These are phyloP conservation scores for Monoplex corrugatus DNA, from an alignment of 2,888 invertebrate species.

Conservation along the genomic window DNA sequence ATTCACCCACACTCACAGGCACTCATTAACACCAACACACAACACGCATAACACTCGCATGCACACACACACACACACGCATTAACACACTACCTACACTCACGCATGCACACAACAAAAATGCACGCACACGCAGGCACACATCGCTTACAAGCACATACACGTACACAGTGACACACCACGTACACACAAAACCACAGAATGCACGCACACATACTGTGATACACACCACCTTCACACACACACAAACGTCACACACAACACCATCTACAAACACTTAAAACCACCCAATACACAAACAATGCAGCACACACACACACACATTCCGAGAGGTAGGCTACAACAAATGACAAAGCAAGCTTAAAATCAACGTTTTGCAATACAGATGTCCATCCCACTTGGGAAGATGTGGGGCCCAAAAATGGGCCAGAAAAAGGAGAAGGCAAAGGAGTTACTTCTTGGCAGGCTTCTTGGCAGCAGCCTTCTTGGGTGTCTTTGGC, in stretches of 20 bases:
- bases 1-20: background rate
- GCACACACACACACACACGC: constrained; percentile 22
- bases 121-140: constrained; percentile 17
- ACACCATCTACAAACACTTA: too few relatives aligned
- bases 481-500: too few relatives aligned
- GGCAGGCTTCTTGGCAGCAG: constrained; percentile 49
- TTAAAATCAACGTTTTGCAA: background rate
- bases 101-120: constrained; percentile 8
- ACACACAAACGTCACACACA: too few relatives aligned
- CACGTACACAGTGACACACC: background rate
- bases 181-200: too few relatives aligned
- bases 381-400: background rate
- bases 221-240: too few relatives aligned
- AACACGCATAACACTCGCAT: constrained; percentile 5
- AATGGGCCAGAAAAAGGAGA: too few relatives aligned
- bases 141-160: background rate
- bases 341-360: background rate
- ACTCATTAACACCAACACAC: background rate
- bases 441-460: background rate
- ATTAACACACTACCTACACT: background rate
- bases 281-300: too few relatives aligned
- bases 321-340: constrained; percentile 1
- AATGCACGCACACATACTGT: too few relatives aligned
- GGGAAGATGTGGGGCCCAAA: background rate
- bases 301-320: background rate